Evolutionary conservation across 92 coral and sea anemone species (phyloP), one percentile per base, ranked within the genome.

Genomic region (Bergia sp.): DNA sequence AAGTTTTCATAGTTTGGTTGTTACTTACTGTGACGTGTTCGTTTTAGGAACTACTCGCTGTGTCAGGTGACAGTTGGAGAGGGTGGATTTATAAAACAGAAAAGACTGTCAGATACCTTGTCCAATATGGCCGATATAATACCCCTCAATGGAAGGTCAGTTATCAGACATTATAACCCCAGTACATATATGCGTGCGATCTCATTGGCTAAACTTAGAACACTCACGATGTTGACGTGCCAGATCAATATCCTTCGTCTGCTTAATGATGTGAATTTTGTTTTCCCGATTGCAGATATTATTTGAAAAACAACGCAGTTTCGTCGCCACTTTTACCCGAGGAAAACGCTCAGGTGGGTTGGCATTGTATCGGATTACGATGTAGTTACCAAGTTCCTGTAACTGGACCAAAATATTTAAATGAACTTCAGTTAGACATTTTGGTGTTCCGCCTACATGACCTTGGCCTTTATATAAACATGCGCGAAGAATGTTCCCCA

Each of bases 41-140:
- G 9, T 37, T 89, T 53, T 75, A 97, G 99, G 82, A 92, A 94
- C 76, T 97, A 92, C 86, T 95, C 99, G 42, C 94, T 97, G 72
- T 95, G 98, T 69, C 97, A 97, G 88, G 95, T 97, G 76, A 95
- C 97, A 3, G 99, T 97, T 72, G 98, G 92, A 37, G 98, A 97
- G 64, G 95, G 89, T 45, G 97, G 96, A 76, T 88, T 95, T 67
- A 94, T 97, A 74, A 93, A 95, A 69, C 99, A 97, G 83, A 88
- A 95, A 84, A 92, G 99, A 77, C 94, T 95, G 29, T 93, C 98
- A 45, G 99, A 97, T 88, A 85, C 93, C 85, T 89, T 97, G 12
- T 41, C 81, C 40, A 96, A 95, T 87, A 88, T 97, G 67, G 96
- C 96, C 7, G 96, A 97, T 64, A 90, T 91, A 85, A 95, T 96